These are phyloP conservation scores for Meandrusa payeni DNA, from an alignment of 2,888 invertebrate species.

Conservation along the genomic window DNA sequence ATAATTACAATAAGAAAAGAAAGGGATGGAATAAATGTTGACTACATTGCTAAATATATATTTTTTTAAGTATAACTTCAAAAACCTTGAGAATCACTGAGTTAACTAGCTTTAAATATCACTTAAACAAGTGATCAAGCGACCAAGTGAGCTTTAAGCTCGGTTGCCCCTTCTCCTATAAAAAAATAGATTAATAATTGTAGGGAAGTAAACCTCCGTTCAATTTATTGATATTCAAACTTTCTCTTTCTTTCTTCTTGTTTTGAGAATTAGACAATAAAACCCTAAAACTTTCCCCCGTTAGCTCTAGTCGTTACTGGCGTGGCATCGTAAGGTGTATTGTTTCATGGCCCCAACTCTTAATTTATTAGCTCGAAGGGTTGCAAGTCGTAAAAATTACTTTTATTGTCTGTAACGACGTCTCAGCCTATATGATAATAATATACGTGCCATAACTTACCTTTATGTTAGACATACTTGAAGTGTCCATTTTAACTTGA, in stretches of 20 bases:
- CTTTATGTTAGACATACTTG: conserved; percentile 44
- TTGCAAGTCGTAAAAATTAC: conserved; percentile 78
- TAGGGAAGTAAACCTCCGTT: too few relatives aligned
- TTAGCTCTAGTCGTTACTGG: background rate
- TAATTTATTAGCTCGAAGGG: conserved; percentile 78
- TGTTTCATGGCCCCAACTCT: conserved; percentile 73
- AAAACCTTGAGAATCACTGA: too few relatives aligned
- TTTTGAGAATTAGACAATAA: background rate
- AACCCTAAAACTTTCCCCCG: conserved; percentile 33
- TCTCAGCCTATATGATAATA: conserved; percentile 78
- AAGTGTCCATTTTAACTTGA: conserved; percentile 39
- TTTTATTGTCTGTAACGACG: conserved; percentile 79
- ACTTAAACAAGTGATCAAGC: too few relatives aligned
- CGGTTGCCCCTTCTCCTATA: too few relatives aligned
- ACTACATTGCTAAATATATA: too few relatives aligned
- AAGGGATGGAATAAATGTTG: too few relatives aligned
- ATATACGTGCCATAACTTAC: conserved; percentile 69
- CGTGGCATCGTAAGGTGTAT: conserved; percentile 34
- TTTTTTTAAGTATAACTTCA: too few relatives aligned
- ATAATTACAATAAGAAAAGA: too few relatives aligned
- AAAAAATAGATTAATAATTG: too few relatives aligned
- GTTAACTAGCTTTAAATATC: too few relatives aligned
- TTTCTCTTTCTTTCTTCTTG: conserved; percentile 1
- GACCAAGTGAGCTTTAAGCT: too few relatives aligned
- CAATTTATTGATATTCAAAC: background rate